Base-by-base conservation (phyloP, 2,797 vertebrate genomes). In the Lacerta bilineata region DNA sequence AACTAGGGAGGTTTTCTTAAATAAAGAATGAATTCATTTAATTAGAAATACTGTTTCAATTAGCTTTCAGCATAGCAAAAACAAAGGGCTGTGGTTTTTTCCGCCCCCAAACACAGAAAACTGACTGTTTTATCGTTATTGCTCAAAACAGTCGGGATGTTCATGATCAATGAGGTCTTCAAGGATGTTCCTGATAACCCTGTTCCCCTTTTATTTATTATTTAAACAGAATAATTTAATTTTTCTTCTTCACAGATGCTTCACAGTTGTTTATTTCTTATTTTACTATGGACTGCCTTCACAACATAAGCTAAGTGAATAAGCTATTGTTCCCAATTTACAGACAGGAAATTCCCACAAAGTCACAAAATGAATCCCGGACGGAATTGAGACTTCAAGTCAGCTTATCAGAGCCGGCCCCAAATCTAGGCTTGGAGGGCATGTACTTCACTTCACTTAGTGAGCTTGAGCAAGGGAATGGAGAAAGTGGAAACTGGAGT, bases 1-100 rank as follows among this genome's bases (percentile, higher is more conserved):
- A 98, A 98, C 96, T 97, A 96, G 91, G 91, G 90, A 95, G 95
- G 96, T 96, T 90, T 82, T 87, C 8, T 94, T 94, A 92, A 95
- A 92, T 94, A 96, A 93, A 93, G 80, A 96, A 90, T 91, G 93
- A 93, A 98, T 91, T 92, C 85, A 82, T 84, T 88, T 91, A 94
- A 95, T 93, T 95, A 87, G 41, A 91, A 29, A 86, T 84, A 90
- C 36, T 76, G 74, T 89, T 94, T 85, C 91, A 94, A 95, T 89
- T 91, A 95, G 83, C 46, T 80, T 59, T 88, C 78, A 59, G 79
- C 82, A 68, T 93, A 92, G 95, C 93, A 94, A 80, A 91, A 84
- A 88, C 46, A 81, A 84, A 91, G 85, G 77, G 90, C 23, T 76
- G 83, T 64, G 23, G 27, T 68, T 80, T 77, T 77, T 64, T 59